phyloP scores from a whole-genome alignment of 2,888 invertebrate species.

The Eutolmus rufibarbis region DNA sequence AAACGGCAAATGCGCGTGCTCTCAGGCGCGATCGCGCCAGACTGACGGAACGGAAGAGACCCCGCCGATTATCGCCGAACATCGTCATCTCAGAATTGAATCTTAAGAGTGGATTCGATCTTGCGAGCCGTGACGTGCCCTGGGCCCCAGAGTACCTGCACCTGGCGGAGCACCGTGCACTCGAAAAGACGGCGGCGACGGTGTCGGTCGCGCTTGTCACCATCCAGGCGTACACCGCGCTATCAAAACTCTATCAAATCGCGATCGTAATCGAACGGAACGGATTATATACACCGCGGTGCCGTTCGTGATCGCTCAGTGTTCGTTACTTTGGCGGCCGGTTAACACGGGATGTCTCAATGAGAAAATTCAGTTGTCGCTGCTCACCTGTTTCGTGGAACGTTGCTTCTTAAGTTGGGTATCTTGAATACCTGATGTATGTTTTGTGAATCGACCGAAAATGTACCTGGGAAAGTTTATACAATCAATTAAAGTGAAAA shows the following conservation, averaged over 20 bases:
- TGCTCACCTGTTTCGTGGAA: neutral
- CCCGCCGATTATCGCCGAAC: neutral
- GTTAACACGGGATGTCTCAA: conserved; percentile 54
- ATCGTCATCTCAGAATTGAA: neutral
- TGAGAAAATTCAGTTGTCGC: conserved; percentile 5
- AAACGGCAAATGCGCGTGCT: neutral
- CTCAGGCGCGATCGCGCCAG: neutral
- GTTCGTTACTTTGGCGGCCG: conserved; percentile 59
- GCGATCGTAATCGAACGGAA: conserved; percentile 47
- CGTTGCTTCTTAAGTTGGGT: neutral
- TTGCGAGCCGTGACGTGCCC: neutral
- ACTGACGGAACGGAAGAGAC: neutral
- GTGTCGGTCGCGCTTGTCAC: neutral
- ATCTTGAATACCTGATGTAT: neutral
- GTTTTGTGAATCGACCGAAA: neutral
- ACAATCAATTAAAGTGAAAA: neutral
- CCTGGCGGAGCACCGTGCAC: neutral
- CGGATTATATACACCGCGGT: conserved; percentile 57
- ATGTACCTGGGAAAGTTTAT: conserved; percentile 5
- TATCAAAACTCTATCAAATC: conserved; percentile 16
- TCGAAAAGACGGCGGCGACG: neutral
- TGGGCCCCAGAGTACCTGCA: neutral
- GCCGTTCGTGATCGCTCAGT: conserved; percentile 60
- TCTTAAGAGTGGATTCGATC: neutral
- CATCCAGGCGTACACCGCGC: neutral